Base-by-base conservation (phyloP, 1,140 invertebrate species). In the Drosophila persimilis region DNA sequence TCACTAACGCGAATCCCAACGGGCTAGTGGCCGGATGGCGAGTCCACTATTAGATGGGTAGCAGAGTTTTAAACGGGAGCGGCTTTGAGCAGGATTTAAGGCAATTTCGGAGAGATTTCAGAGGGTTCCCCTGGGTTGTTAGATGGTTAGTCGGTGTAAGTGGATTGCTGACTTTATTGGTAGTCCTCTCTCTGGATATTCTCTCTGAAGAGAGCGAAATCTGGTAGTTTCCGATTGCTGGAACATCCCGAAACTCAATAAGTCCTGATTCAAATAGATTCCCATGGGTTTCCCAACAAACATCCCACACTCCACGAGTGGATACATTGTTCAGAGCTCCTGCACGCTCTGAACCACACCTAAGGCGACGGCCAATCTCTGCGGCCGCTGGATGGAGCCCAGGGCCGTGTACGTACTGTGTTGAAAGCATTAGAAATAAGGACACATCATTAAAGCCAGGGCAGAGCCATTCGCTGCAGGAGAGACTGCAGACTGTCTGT, bases 341-440 rank as follows among this genome's bases (percentile, higher is more conserved):
- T 51, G 48, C 35, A 39, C 46, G 45, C 53, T 35, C 66, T 43
- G 29, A 39, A 58, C 45, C 51, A 61, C 55, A 39, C 41, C 54
- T 22, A 3, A 7, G 73, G 71, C 45, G 60, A 62, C 44, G 64
- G 54, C 80, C 78, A 83, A 83, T 84, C 75, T 71, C 51, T 65
- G 29, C 17, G 31, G 52, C 35, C 51, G 51, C 65, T 22, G 35
- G n/a, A 8, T 24, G 26, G 17, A 71, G 66, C 41, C 69, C 47
- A 52, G 79, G 35, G 9, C 35, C 11, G 35, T 13, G 11, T 20
- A 20, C 20, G 20, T 20, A 20, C 20, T 2, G 11, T 56, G 79
- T 70, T 84, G 80, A 83, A 79, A 83, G 80, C 80, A 83, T 84
- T 83, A 84, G 79, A 73, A 65, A 62, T 65, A 84, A 86, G 77